These are phyloP conservation scores for Sitta carolinensis DNA, from an alignment of 2,797 vertebrate species.

Conservation along the genomic window DNA sequence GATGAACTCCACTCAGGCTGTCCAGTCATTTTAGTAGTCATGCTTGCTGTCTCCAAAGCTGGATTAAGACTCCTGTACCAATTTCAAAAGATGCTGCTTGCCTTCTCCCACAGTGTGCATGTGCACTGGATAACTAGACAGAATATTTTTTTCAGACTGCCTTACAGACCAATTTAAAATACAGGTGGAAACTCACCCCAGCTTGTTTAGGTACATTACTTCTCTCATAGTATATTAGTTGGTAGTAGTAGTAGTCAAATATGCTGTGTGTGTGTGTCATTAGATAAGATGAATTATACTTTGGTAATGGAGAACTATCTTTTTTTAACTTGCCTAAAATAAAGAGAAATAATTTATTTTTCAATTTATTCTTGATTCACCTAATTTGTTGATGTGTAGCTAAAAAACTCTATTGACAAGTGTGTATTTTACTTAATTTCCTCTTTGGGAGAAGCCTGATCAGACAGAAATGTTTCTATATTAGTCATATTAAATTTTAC, in stretches of 20 bases:
- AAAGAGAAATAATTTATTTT: neutral
- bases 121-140: neutral
- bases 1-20: neutral
- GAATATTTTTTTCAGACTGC: neutral
- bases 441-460: neutral
- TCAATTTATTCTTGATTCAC: neutral
- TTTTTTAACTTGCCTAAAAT: neutral
- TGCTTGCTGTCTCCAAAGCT: neutral
- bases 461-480: neutral
- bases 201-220: neutral
- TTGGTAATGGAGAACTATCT: neutral
- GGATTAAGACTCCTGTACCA: neutral
- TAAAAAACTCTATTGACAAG: neutral
- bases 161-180: neutral
- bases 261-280: neutral
- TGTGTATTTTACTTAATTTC: neutral
- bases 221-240: neutral
- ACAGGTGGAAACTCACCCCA: neutral
- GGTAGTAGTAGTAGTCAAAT: neutral
- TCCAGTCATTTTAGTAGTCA: slow-evolving; percentile 21
- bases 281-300: neutral
- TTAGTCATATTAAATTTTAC: neutral
- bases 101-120: neutral
- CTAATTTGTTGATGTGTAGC: neutral
- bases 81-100: neutral